A percentile compares a stretch with the other conserved stretches of the same genome.
Conservation (phyloP, 2,888 invertebrate genomes). For the Chymomyza amoena region DNA sequence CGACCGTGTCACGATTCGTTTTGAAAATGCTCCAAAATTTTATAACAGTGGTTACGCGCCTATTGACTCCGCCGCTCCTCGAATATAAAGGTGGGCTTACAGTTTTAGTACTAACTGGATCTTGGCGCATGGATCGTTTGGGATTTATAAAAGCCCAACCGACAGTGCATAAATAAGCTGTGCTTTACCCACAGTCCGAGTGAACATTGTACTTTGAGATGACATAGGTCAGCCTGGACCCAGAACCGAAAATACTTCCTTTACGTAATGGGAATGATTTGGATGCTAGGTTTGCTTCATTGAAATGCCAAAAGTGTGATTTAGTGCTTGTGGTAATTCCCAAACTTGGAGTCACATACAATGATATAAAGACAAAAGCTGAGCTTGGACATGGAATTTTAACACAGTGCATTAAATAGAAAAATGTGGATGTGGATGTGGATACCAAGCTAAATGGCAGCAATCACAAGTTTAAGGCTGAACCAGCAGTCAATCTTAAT, state of each 20-base stretch:
- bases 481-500: slow-evolving; percentile 31
- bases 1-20: slow-evolving; percentile 88
- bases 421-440: slow-evolving; percentile 80
- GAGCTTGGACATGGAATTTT: slow-evolving; percentile 85
- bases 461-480: slow-evolving; percentile 82
- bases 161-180: too few species aligned
- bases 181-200: too few species aligned
- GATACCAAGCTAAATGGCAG: slow-evolving; percentile 91
- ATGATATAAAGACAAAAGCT: slow-evolving; percentile 84
- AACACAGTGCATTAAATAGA: slow-evolving; percentile 86
- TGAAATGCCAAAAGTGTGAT: slow-evolving; percentile 72
- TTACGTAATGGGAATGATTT: slow-evolving; percentile 24
- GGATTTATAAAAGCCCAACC: too few species aligned
- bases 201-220: too few species aligned
- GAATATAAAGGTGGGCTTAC: slow-evolving; percentile 79
- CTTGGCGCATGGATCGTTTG: slow-evolving; percentile 43
- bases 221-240: slow-evolving; percentile 56
- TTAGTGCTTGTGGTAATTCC: slow-evolving; percentile 84
- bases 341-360: slow-evolving; percentile 75
- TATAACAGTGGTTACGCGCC: slow-evolving; percentile 87
- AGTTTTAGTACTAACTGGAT: slow-evolving; percentile 49
- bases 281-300: slow-evolving; percentile 41
- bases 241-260: slow-evolving; percentile 29
- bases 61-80: slow-evolving; percentile 87
- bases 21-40: slow-evolving; percentile 87